Percentiles rank a stretch among this genome's conserved stretches.
These are phyloP conservation scores for Hafferia zeledoni DNA, from an alignment of 2,797 vertebrate genomes.

Conservation along the genomic window DNA sequence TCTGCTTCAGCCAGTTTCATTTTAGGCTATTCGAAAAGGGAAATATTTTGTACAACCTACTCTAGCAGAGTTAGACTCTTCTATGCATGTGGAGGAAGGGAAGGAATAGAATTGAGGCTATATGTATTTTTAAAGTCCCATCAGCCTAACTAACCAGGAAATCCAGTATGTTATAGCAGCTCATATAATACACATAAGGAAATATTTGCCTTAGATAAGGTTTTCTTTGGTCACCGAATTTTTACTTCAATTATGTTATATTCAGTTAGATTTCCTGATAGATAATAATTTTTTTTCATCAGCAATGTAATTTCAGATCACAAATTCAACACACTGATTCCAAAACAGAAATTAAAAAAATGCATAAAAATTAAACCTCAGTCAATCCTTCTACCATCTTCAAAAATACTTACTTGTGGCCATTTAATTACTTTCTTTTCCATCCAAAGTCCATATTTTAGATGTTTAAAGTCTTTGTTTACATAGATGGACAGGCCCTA, in stretches of 20 bases:
- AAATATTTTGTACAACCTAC: background rate
- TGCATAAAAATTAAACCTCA: background rate
- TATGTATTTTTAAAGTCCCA: background rate
- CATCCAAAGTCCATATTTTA: background rate
- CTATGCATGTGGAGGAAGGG: background rate
- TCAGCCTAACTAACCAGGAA: background rate
- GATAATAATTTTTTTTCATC: background rate
- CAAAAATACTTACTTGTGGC: background rate
- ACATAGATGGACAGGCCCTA: background rate
- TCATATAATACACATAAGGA: background rate
- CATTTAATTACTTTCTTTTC: background rate
- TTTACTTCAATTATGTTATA: background rate
- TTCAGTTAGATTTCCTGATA: background rate
- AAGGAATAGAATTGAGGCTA: background rate
- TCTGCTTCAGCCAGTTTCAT: background rate
- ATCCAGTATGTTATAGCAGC: background rate
- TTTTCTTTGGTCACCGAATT: background rate
- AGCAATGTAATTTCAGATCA: background rate
- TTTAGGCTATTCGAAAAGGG: background rate
- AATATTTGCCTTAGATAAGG: background rate
- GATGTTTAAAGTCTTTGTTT: background rate
- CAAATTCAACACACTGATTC: background rate
- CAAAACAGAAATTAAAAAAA: background rate
- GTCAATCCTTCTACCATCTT: background rate
- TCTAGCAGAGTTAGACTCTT: background rate